Evolutionary conservation across 2,888 invertebrate genomes (phyloP).

Genomic region (Xestia rhomboidea): DNA sequence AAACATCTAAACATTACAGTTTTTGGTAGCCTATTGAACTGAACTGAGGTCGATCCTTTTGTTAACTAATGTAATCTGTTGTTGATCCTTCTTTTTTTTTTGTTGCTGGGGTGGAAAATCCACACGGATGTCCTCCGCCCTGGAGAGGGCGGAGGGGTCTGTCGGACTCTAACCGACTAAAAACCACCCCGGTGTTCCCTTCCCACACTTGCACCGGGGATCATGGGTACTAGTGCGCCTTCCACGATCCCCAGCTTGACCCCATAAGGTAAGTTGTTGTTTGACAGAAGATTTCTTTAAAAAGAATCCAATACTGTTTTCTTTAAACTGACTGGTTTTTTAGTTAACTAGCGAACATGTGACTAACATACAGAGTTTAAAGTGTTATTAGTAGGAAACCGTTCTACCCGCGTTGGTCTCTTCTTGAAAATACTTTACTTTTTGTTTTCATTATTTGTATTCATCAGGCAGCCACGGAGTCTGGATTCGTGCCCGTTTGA

Average conservation of each 20-base stretch:
- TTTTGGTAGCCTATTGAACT: too few species aligned
- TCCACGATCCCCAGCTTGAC: too few species aligned
- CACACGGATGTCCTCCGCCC: too few species aligned
- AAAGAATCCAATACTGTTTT: neutral
- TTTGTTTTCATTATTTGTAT: too few species aligned
- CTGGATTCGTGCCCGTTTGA: neutral
- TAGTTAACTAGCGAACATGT: neutral
- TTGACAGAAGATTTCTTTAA: neutral
- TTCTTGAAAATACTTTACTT: too few species aligned
- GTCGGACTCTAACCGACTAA: too few species aligned
- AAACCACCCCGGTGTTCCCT: too few species aligned
- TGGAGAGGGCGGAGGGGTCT: too few species aligned
- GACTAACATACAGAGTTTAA: neutral
- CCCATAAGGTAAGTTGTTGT: neutral
- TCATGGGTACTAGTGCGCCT: too few species aligned
- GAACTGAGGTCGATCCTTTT: neutral
- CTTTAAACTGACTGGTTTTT: neutral
- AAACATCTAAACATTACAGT: too few species aligned
- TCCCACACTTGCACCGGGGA: too few species aligned
- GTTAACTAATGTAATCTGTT: neutral
- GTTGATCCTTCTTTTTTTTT: slow-evolving; percentile 3
- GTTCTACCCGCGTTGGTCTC: neutral
- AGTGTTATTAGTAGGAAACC: neutral
- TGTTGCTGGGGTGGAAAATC: too few species aligned
- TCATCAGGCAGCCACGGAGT: neutral